These are phyloP conservation scores for Drosophila grimshawi DNA, from an alignment of 1,140 invertebrate species.

Conservation along the genomic window DNA sequence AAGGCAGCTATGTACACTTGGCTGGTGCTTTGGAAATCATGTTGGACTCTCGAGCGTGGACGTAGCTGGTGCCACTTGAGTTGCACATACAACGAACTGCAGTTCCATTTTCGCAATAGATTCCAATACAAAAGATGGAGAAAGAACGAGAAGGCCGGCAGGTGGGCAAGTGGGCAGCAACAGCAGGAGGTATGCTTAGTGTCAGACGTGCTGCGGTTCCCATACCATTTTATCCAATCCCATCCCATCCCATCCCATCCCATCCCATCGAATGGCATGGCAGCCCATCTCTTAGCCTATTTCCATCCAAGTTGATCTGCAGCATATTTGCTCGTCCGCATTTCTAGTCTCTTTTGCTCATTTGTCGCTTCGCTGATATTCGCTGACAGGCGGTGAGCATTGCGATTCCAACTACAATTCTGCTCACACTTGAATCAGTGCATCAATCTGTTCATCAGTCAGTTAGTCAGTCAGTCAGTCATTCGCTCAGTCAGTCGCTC, in stretches of 20 bases:
- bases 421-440: constrained; percentile 52
- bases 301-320: constrained; percentile 48
- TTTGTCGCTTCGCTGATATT: constrained; percentile 74
- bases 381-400: constrained; percentile 45
- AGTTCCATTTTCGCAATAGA: constrained; percentile 64
- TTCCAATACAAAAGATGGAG: constrained; percentile 21
- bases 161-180: neutral
- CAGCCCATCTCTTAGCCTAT: constrained; percentile 26
- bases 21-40: constrained; percentile 48
- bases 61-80: constrained; percentile 45
- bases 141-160: neutral
- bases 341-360: constrained; percentile 59
- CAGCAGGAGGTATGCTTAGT: constrained; percentile 21
- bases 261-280: neutral
- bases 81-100: constrained; percentile 45
- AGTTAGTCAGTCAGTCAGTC: constrained; percentile 8
- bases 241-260: no score
- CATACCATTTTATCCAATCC: constrained; percentile 8
- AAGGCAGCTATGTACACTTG: constrained; percentile 9
- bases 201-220: constrained; percentile 35
- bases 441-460: constrained; percentile 45
- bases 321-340: constrained; percentile 52
- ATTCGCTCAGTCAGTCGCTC: neutral
- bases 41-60: constrained; percentile 70
- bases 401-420: constrained; percentile 29